These are phyloP conservation scores for Zonitis immaculata DNA, from an alignment of 2,888 invertebrate genomes.

Conservation along the genomic window DNA sequence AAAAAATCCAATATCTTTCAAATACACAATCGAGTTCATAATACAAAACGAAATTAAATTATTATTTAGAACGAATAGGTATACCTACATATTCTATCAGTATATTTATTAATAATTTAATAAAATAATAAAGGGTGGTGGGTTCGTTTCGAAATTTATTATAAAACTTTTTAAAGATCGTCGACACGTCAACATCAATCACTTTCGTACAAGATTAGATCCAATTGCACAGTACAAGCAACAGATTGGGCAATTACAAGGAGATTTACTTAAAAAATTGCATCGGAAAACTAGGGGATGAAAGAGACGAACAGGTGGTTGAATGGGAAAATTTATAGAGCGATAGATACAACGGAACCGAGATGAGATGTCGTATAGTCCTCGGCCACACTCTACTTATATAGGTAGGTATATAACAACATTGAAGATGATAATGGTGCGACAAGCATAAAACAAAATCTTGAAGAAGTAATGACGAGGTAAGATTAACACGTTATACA, in stretches of 20 bases:
- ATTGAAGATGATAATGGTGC: slow-evolving; percentile 7
- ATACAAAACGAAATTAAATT: not conserved
- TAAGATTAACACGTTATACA: slow-evolving; percentile 29
- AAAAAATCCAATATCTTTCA: not conserved
- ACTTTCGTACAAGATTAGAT: slow-evolving; percentile 12
- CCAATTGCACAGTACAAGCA: slow-evolving; percentile 3
- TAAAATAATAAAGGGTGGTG: not conserved
- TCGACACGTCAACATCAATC: slow-evolving; percentile 8
- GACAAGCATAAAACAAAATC: not conserved
- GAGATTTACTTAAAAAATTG: slow-evolving; percentile 11
- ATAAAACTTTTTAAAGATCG: not conserved
- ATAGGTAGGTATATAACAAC: too few species aligned
- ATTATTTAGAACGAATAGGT: too few species aligned
- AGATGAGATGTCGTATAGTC: too few species aligned
- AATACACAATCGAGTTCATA: not conserved
- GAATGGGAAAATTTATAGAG: slow-evolving; percentile 5
- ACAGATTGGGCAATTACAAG: slow-evolving; percentile 14
- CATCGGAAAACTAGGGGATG: slow-evolving; percentile 7
- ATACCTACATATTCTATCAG: too few species aligned
- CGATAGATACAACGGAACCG: slow-evolving; percentile 10
- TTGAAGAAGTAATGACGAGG: not conserved
- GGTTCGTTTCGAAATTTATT: not conserved
- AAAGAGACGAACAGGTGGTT: slow-evolving; percentile 27
- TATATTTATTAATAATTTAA: not conserved
- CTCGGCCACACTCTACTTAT: too few species aligned